These are phyloP conservation scores for Triops cancriformis DNA, from an alignment of 1,140 invertebrate species.

Conservation along the genomic window DNA sequence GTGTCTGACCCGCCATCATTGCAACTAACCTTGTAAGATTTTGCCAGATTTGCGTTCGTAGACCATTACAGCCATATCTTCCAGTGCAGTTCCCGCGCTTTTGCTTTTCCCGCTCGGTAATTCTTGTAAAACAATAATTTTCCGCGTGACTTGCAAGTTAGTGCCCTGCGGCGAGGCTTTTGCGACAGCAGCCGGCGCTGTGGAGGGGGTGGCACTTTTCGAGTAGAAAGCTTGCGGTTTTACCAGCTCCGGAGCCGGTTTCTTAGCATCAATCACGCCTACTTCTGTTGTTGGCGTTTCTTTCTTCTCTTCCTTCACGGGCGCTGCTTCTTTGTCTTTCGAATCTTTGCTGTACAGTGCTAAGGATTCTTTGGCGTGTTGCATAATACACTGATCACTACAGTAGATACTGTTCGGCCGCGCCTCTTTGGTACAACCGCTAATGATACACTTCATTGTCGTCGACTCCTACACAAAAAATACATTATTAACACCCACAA, in stretches of 20 bases:
- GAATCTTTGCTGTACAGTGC: slow-evolving; percentile 36
- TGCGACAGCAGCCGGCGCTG: not conserved
- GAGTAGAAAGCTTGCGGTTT: not conserved
- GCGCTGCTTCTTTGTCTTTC: slow-evolving; percentile 18
- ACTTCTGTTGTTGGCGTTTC: slow-evolving; percentile 17
- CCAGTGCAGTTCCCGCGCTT: not conserved
- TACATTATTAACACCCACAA: not conserved
- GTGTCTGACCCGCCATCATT: too few relatives aligned
- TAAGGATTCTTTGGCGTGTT: slow-evolving; percentile 67
- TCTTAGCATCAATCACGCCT: not conserved
- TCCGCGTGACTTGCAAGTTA: slow-evolving; percentile 14
- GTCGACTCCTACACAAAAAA: not conserved
- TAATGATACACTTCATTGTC: slow-evolving; percentile 31
- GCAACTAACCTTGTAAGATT: slow-evolving; percentile 49
- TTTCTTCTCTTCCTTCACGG: slow-evolving; percentile 27
- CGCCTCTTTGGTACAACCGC: slow-evolving; percentile 39
- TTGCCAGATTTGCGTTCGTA: slow-evolving; percentile 68
- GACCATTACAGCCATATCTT: slow-evolving; percentile 51
- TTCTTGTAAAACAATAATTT: not conserved
- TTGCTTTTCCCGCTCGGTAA: not conserved
- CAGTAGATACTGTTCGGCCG: slow-evolving; percentile 68
- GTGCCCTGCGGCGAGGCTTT: slow-evolving; percentile 26
- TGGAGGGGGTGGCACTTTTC: not conserved
- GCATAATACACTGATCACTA: slow-evolving; percentile 73
- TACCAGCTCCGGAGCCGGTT: not conserved